Conservation (phyloP, 2,797 vertebrate genomes). For the Phylloscopus collybita region DNA sequence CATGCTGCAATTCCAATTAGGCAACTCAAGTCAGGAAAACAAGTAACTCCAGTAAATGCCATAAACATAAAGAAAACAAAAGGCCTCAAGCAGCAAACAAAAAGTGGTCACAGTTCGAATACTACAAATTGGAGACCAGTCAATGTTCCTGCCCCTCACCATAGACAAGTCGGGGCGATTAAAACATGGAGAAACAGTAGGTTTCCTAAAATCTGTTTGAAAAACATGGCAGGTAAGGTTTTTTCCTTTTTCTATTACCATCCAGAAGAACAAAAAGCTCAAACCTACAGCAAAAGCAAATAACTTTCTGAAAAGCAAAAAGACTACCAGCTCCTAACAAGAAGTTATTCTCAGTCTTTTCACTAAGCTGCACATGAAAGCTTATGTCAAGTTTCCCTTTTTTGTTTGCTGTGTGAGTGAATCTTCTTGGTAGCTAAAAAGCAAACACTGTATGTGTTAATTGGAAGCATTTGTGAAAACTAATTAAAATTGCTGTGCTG, state of each 20-base stretch:
- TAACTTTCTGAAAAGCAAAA: not conserved
- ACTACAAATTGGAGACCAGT: not conserved
- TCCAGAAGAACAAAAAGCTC: not conserved
- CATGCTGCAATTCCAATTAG: not conserved
- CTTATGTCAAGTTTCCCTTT: not conserved
- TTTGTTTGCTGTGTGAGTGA: not conserved
- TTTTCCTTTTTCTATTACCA: not conserved
- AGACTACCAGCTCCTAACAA: not conserved
- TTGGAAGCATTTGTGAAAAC: constrained; percentile 9
- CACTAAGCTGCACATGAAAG: not conserved
- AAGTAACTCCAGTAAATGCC: not conserved
- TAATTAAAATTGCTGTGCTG: constrained; percentile 4
- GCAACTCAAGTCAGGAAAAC: not conserved
- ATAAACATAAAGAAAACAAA: not conserved
- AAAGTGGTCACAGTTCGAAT: not conserved
- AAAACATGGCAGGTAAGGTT: not conserved
- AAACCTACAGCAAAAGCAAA: not conserved
- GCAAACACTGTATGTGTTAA: not conserved
- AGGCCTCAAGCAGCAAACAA: not conserved
- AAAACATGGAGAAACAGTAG: not conserved
- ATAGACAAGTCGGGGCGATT: not conserved
- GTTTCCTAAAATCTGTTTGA: not conserved
- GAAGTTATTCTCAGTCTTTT: not conserved
- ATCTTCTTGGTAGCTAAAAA: not conserved
- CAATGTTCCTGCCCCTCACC: not conserved